Conservation (phyloP, 2,888 invertebrate genomes). For the Eupeodes luniger region DNA sequence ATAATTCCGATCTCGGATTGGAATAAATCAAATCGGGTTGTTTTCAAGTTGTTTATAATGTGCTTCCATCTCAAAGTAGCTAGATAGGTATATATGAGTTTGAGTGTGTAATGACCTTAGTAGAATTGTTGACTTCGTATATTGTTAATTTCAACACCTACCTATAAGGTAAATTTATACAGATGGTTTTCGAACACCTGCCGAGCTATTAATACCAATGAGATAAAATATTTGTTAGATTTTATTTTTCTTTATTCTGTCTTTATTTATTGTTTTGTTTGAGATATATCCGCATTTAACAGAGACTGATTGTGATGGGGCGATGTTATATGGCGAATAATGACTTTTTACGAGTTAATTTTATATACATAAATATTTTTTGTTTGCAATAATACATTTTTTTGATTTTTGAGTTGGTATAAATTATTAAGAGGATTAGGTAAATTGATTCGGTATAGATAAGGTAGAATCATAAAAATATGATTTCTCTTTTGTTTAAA, state of each 20-base stretch:
- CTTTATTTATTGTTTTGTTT: constrained; percentile 36
- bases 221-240: constrained; percentile 56
- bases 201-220: constrained; percentile 73
- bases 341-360: constrained; percentile 30
- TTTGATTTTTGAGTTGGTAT: constrained; percentile 6
- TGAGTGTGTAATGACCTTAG: constrained; percentile 39
- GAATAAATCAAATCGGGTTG: constrained; percentile 48
- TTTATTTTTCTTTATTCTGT: constrained; percentile 29
- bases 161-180: constrained; percentile 61
- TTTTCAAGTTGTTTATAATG: constrained; percentile 5
- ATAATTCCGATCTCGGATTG: constrained; percentile 43
- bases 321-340: constrained; percentile 41
- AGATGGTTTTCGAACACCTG: constrained; percentile 67
- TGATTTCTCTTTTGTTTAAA: background rate
- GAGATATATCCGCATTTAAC: constrained; percentile 53
- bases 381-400: background rate
- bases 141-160: constrained; percentile 74
- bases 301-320: background rate
- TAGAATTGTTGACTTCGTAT: constrained; percentile 38
- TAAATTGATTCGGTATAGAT: constrained; percentile 33
- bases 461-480: constrained; percentile 19
- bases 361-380: background rate
- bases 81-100: background rate
- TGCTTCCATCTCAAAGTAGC: background rate
- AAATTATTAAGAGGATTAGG: constrained; percentile 62